Base-by-base conservation (phyloP, 2,888 invertebrate genomes). In the Alloplasta piceator region DNA sequence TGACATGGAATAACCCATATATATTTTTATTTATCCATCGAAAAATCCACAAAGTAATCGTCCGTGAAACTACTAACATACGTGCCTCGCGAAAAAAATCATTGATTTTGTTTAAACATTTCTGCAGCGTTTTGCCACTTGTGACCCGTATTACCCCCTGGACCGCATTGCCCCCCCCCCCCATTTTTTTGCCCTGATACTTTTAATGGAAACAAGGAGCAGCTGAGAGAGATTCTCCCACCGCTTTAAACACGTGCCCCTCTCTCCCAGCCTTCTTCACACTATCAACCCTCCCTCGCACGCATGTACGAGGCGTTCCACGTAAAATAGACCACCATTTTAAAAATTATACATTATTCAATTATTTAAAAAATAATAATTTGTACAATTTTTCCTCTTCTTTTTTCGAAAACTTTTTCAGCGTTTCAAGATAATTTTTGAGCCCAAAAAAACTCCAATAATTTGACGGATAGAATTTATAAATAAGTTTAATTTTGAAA, bases 161-260 rank as follows among this genome's bases (percentile, higher is more conserved):
- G 63, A 36, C 4, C 16, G 0, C 16, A 36, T 64, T 43, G 36
- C 64, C 38, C 43, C 55, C 6, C 7, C 16, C 64, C 38, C 43
- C 55, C 6, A 4, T 16, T 50, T 43, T 16, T n/a, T 26, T 41
- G 26, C 7, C 4, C 3, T 26, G 26, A 26, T 26, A 26, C 50
- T 26, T 26, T 56, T 52, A 26, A 61, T 36, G 50, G 63, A 68
- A 46, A 16, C 36, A 26, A 10, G 46, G 10, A 68, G 58, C 77
- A 73, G 68, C 72, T 77, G 77, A 73, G 77, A 80, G 71, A 68
- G 38, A 73, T 73, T 77, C 64, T 36, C 48, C 58, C 73, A 67
- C 26, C 64, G 63, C 46, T 64, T 36, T 36, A 64, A 73, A 80
- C 80, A 80, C 73, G 77, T 80, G 80, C 68, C 73, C 63, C 60